Conservation (phyloP, 2,797 vertebrate species). For the Denticeps clupeoides region DNA sequence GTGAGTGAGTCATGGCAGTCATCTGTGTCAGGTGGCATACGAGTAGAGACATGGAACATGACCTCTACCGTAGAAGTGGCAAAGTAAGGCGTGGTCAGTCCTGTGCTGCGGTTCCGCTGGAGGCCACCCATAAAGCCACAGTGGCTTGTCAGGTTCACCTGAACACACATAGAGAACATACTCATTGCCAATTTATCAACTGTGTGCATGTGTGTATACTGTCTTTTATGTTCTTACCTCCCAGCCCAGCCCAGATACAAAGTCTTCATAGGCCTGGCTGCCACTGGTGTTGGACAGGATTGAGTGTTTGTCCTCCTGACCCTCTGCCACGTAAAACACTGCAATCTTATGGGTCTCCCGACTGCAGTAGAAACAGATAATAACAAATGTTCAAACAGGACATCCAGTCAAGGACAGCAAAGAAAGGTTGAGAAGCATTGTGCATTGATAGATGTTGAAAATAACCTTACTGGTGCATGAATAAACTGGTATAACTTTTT, state of each 20-base stretch:
- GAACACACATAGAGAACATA: slow-evolving; percentile 19
- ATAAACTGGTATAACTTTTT: too few relatives aligned
- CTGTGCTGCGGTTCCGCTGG: slow-evolving; percentile 92
- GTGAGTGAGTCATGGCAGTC: slow-evolving; percentile 92
- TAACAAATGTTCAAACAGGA: neutral
- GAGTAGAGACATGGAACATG: slow-evolving; percentile 94
- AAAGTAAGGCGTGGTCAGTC: slow-evolving; percentile 88
- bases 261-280: slow-evolving; percentile 96
- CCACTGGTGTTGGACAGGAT: slow-evolving; percentile 92
- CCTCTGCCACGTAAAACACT: slow-evolving; percentile 96
- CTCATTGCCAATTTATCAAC: neutral
- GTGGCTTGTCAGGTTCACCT: slow-evolving; percentile 93
- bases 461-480: too few relatives aligned
- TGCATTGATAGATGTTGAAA: too few relatives aligned
- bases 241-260: slow-evolving; percentile 95
- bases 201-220: neutral
- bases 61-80: slow-evolving; percentile 96
- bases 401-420: neutral
- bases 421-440: neutral
- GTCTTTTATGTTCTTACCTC: slow-evolving; percentile 62
- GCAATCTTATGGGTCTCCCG: slow-evolving; percentile 98
- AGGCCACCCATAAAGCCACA: slow-evolving; percentile 97
- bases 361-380: slow-evolving; percentile 44
- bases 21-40: slow-evolving; percentile 95
- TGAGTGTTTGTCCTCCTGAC: slow-evolving; percentile 97